Evolutionary conservation across 2,113 vertebrate species (phyloP).

Genomic region (Oxyura jamaicensis): DNA sequence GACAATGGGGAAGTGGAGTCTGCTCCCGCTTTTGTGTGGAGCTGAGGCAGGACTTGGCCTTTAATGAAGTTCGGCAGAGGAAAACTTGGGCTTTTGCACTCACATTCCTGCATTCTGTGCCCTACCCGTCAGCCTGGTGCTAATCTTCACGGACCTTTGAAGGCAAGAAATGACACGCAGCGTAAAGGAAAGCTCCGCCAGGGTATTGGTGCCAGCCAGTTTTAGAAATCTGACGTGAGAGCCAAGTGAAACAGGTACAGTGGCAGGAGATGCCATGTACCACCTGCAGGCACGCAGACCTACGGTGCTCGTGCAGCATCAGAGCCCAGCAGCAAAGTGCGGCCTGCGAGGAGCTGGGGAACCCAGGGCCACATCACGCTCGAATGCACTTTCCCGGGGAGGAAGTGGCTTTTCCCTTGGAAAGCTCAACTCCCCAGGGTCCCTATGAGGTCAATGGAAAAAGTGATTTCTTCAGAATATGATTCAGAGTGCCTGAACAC

Average conservation of each 20-base stretch:
- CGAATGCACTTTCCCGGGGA: constrained; percentile 46
- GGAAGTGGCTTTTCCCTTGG: constrained; percentile 66
- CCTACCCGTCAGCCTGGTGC: constrained; percentile 51
- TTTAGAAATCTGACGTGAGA: constrained; percentile 12
- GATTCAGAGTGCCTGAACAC: constrained; percentile 20
- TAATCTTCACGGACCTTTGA: constrained; percentile 21
- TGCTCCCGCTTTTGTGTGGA: neutral
- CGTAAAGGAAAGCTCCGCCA: neutral
- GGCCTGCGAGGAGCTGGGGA: neutral
- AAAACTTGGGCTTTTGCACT: neutral
- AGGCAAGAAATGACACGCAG: constrained; percentile 34
- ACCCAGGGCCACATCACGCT: neutral
- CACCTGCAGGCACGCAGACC: constrained; percentile 30
- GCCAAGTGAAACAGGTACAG: constrained; percentile 36
- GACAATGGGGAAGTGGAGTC: neutral
- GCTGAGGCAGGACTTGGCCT: neutral
- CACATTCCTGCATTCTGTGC: neutral
- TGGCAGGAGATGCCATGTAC: constrained; percentile 7
- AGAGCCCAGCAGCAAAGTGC: neutral
- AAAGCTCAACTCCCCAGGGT: constrained; percentile 53
- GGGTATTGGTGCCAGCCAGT: constrained; percentile 1
- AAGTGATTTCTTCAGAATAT: constrained; percentile 53
- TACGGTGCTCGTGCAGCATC: neutral
- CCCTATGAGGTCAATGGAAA: constrained; percentile 59
- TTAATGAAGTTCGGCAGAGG: neutral